Evolutionary conservation across 2,797 vertebrate species (phyloP).

Genomic region (Acrossocheilus wenchowensis): DNA sequence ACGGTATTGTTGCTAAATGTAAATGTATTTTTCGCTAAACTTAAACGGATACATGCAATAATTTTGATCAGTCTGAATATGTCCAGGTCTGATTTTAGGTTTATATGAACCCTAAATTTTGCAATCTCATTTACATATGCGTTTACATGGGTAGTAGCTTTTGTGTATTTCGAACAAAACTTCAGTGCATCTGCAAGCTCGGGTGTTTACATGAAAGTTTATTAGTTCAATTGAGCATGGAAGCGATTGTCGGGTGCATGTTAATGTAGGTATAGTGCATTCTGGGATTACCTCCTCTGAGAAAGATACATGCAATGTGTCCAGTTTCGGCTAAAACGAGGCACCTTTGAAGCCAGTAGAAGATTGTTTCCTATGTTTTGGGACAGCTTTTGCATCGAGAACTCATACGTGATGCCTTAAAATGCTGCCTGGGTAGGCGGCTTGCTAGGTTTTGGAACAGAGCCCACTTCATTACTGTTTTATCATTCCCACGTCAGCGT

Average conservation of each 20-base stretch:
- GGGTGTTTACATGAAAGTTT: background rate
- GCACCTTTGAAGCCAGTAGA: background rate
- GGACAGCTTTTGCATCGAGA: background rate
- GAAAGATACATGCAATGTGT: background rate
- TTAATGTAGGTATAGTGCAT: background rate
- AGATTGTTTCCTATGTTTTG: background rate
- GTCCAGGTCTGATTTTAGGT: background rate
- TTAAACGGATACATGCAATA: background rate
- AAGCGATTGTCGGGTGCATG: background rate
- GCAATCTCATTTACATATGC: background rate
- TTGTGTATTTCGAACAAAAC: background rate
- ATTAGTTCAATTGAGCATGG: background rate
- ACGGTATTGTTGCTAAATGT: background rate
- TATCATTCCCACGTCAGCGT: background rate
- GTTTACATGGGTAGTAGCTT: background rate
- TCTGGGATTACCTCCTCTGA: background rate
- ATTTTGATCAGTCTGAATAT: too few species aligned
- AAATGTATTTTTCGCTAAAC: too few species aligned
- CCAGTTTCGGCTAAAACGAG: background rate
- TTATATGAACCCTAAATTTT: background rate
- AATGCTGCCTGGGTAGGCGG: background rate
- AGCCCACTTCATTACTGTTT: slow-evolving; percentile 42
- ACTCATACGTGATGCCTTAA: background rate
- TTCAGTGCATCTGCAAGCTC: background rate
- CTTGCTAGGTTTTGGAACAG: background rate